Base-by-base conservation (phyloP, 2,113 vertebrate genomes). In the Aplodontia rufa region DNA sequence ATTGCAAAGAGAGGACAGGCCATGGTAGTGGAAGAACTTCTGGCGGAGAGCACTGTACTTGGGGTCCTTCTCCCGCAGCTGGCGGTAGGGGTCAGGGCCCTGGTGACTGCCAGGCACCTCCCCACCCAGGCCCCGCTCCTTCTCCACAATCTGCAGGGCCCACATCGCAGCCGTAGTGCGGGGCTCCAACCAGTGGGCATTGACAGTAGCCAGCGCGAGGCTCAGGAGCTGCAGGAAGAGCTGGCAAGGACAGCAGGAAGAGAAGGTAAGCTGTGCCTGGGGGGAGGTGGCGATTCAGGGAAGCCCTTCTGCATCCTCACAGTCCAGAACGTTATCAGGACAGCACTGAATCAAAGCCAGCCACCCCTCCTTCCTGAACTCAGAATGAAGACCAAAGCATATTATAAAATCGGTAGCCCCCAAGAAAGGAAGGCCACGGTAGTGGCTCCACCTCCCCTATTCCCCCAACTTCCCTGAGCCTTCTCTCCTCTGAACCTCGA, bases 1-100 rank as follows among this genome's bases (percentile, higher is more conserved):
- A 92, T 99, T 99, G 96, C 99, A 99, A 68, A 99, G 97, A 49
- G 72, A 98, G n/a, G 99, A 99, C 69, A 99, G 51, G 32, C 98
- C 98, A 1, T 99, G 99, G 97, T 98, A 99, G n/a, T 94, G 98
- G 51, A 98, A 98, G 89, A 99, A 99, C 12, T 40, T 96, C 40
- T 90, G 95, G 66, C 97, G 98, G 79, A 96, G 96, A 28, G 91
- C 97, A 72, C 58, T 97, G 97, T 99, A 99, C 96, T 99, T 99
- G 76, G 99, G 98, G 96, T 99, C 99, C 97, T 98, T 98, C 72
- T 99, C 98, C 66, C 97, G 98, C 45, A 99, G 99, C 83, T 98
- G 99, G 60, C 96, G 94, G 37, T 99, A 99, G 28, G 53, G 98
- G 55, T 99, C 99, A 0, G 92, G 98, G 32, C 97, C 93, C 74